phyloP scores from a whole-genome alignment of 2,113 vertebrate species.

The Noctilio leporinus region DNA sequence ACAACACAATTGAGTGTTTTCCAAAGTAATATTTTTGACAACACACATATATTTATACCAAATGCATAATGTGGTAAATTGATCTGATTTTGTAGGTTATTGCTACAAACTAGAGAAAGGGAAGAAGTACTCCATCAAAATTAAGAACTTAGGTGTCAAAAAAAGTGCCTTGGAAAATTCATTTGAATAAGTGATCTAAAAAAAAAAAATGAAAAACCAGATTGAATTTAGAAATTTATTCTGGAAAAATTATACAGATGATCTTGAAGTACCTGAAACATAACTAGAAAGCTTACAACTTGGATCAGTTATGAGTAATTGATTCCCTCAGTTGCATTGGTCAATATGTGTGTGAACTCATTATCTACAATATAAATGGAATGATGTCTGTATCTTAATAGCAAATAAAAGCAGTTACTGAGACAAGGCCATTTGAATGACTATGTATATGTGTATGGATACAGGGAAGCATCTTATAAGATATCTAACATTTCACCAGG shows the following conservation, averaged over 20 bases:
- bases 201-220: background rate
- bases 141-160: background rate
- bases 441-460: rapidly evolving
- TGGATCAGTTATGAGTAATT: background rate
- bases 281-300: background rate
- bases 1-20: slow-evolving; percentile 22
- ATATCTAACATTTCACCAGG: background rate
- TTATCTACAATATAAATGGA: background rate
- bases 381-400: background rate
- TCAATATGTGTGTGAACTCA: background rate
- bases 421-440: background rate
- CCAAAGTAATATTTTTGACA: slow-evolving; percentile 2
- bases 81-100: background rate
- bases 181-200: background rate
- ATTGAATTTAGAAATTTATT: background rate
- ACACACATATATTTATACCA: background rate
- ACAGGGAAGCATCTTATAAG: background rate
- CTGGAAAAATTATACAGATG: background rate
- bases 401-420: background rate
- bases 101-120: background rate
- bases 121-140: background rate
- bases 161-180: background rate
- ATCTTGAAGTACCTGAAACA: background rate
- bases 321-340: background rate
- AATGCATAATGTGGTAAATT: background rate